Evolutionary conservation across 1,140 invertebrate genomes (phyloP), one percentile per base, ranked within the genome.

Genomic region (Saccostrea glomerata): DNA sequence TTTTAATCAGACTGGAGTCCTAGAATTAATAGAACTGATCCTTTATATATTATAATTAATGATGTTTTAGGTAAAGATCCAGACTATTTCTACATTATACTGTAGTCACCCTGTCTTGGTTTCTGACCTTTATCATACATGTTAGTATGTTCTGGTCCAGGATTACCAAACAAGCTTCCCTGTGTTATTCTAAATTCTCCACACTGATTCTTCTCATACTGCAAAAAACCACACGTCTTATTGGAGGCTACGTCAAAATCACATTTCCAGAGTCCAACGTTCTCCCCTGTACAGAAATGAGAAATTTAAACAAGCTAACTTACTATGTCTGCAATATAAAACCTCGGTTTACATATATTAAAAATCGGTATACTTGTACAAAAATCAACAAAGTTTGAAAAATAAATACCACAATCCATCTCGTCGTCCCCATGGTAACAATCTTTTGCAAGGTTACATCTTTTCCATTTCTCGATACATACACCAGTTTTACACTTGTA

Each of bases 401-500:
- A 36, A 30, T 36, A 77, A 25, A 36, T 77, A 77, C 70, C 70
- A 77, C 70, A 77, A 30, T 77, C 11, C 70, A 36, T 25, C 25
- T 77, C 70, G 70, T 77, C 70, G 25, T 77, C 70, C 9, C 70
- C 70, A 77, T 77, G 70, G 70, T 15, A 77, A 12, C 70, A 77
- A 12, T 77, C 70, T 36, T 77, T 77, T 17, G 70, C 70, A 36
- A 77, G 25, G 70, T 77, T 77, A 77, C 70, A 77, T 77, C 70
- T 77, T 77, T 77, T 77, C 70, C 70, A 77, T 30, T 77, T 77
- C 4, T 36, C 30, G 9, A 77, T 30, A 77, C 70, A 77, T 13
- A 77, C 70, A 36, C 70, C 70, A 77, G 23, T 77, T 77, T 77
- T 77, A 36, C 70, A 77, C 70, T 15, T 77, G 70, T 77, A 77